Conservation (phyloP, 1,140 invertebrate species). For the Pseudomyrmex sp. region DNA sequence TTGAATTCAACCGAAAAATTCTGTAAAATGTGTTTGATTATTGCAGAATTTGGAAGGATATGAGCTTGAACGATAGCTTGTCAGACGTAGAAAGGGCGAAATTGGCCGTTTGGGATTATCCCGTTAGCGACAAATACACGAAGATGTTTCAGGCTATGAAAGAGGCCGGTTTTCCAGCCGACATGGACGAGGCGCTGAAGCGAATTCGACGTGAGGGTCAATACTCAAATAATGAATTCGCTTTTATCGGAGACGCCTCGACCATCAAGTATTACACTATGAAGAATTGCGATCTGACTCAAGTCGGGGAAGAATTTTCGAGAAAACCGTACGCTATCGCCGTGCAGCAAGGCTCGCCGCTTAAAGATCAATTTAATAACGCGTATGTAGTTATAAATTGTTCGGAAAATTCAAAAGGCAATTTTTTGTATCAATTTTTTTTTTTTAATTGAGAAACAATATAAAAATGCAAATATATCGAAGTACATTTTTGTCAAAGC, state of each 20-base stretch:
- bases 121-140: constrained; percentile 98
- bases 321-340: constrained; percentile 98
- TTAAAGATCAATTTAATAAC: constrained; percentile 96
- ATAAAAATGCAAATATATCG: too few relatives aligned
- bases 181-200: constrained; percentile 91
- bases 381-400: constrained; percentile 87
- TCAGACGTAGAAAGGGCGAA: constrained; percentile 95
- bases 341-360: constrained; percentile 97
- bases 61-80: constrained; percentile 97
- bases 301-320: constrained; percentile 98
- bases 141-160: constrained; percentile 99
- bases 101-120: constrained; percentile 99
- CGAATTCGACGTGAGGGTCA: constrained; percentile 88
- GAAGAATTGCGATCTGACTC: constrained; percentile 96
- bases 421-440: too few relatives aligned
- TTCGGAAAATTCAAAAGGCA: too few relatives aligned
- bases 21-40: neutral
- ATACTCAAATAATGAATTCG: constrained; percentile 94
- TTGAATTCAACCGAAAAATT: neutral
- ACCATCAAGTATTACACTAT: constrained; percentile 94
- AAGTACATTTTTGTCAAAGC: neutral
- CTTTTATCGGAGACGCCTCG: constrained; percentile 97
- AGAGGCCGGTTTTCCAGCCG: constrained; percentile 92
- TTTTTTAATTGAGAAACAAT: too few relatives aligned
- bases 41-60: constrained; percentile 97